These are phyloP conservation scores for Chaenodraco wilsoni DNA, from an alignment of 2,797 vertebrate species.

Conservation along the genomic window DNA sequence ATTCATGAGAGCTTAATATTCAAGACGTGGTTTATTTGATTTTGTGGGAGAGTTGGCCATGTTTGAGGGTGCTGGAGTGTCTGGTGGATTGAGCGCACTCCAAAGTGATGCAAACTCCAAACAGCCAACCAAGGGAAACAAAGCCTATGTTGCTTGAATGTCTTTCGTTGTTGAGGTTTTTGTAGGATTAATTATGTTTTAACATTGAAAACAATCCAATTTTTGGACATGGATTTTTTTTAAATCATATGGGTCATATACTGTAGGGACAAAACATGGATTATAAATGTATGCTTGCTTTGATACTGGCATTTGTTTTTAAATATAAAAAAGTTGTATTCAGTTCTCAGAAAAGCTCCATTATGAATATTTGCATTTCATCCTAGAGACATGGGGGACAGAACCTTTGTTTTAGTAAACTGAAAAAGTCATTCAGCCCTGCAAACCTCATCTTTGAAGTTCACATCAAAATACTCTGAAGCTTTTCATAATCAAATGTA, in stretches of 20 bases:
- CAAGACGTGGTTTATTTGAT: slow-evolving; percentile 48
- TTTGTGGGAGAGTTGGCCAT: slow-evolving; percentile 32
- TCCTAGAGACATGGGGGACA: not conserved
- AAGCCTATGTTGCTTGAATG: slow-evolving; percentile 21
- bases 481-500: slow-evolving; percentile 25
- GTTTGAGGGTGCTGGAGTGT: slow-evolving; percentile 37
- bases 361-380: not conserved
- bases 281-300: no score
- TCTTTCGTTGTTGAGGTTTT: slow-evolving; percentile 27
- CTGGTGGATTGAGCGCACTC: slow-evolving; percentile 36
- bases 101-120: slow-evolving; percentile 39
- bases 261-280: no score
- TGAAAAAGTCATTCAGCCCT: not conserved
- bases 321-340: no score
- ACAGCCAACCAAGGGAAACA: slow-evolving; percentile 23
- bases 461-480: not conserved
- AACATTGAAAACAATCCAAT: not conserved
- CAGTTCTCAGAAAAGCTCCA: no score
- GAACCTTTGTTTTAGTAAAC: not conserved
- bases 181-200: slow-evolving; percentile 1
- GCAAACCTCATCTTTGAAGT: not conserved
- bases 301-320: no score
- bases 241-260: no score
- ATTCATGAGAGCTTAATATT: slow-evolving; percentile 49
- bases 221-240: no score